Evolutionary conservation across 2,113 vertebrate species (phyloP), one percentile per base, ranked within the genome.

Genomic region (Sylvia atricapilla): DNA sequence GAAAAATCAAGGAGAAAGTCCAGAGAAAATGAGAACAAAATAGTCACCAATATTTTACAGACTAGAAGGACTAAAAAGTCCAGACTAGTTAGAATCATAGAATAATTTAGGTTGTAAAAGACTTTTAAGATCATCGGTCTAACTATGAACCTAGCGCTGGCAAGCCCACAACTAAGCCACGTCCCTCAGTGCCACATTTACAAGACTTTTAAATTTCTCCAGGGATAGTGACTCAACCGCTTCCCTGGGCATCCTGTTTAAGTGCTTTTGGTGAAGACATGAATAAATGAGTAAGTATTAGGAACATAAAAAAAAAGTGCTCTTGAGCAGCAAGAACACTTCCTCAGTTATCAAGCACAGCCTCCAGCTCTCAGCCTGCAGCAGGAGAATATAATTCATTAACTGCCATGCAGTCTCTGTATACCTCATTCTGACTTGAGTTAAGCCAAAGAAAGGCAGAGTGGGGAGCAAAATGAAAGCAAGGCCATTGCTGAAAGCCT

Each of bases 71-170:
- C 8, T 63, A 72, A 49, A 28, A 77, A 19, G 8, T 37, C 15
- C 30, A 33, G 15, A 72, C n/a, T n/a, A 58, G 5, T 53, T 68
- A 55, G 30, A 69, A 69, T 31, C 12, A 55, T 37, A 47, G 16
- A 41, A 35, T 35, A 41, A 76, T 55, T 62, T 19, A 47, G 30
- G 21, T 55, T 35, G n/a, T 18, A 69, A 76, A 76, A 55, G 47
- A 33, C 24, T 41, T 69, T 27, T 49, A 31, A 49, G 41, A 62
- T 41, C 20, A 62, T 27, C n/a, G 22, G 24, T 41, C 15, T 8
- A 58, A 14, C 24, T 2, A 0, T 69, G 31, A 83, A 19, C 7
- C 30, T 30, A 68, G 14, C 0, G 0, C 17, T 83, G 63, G 11
- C 63, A 76, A 83, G 17, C 47, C n/a, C 62, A 62, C 24, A 33